Conservation (phyloP, 2,888 invertebrate genomes). For the Schrankia costaestrigalis region DNA sequence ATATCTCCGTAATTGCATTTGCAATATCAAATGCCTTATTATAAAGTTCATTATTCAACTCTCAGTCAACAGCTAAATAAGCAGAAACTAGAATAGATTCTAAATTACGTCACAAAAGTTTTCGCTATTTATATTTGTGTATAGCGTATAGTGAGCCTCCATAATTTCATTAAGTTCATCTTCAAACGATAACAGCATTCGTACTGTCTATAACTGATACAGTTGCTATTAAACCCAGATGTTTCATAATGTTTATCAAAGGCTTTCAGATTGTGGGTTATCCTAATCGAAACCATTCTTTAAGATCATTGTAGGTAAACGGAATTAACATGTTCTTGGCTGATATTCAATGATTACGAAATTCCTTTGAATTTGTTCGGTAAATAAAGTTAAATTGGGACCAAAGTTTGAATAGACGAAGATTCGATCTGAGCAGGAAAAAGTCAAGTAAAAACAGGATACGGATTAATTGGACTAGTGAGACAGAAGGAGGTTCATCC, state of each 20-base stretch:
- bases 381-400: slow-evolving; percentile 20
- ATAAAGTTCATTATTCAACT: no score
- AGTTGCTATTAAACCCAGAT: slow-evolving; percentile 21
- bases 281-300: slow-evolving; percentile 22
- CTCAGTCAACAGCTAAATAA: no score
- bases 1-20: no score
- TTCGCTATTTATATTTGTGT: no score
- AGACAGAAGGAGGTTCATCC: slow-evolving; percentile 38
- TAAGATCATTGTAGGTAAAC: slow-evolving; percentile 11
- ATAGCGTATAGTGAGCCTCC: no score
- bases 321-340: slow-evolving; percentile 21
- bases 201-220: no score
- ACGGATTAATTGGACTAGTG: slow-evolving; percentile 35
- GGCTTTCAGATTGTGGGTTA: slow-evolving; percentile 9
- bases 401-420: slow-evolving; percentile 16
- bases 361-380: slow-evolving; percentile 13
- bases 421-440: slow-evolving; percentile 19
- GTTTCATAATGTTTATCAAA: slow-evolving; percentile 16
- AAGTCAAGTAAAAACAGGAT: slow-evolving; percentile 33
- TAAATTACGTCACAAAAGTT: no score
- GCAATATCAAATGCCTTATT: no score
- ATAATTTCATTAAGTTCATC: no score
- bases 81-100: no score
- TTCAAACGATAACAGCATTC: no score
- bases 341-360: no score